phyloP scores from a whole-genome alignment of 2,113 vertebrate genomes.

The Sinosuthora webbiana region DNA sequence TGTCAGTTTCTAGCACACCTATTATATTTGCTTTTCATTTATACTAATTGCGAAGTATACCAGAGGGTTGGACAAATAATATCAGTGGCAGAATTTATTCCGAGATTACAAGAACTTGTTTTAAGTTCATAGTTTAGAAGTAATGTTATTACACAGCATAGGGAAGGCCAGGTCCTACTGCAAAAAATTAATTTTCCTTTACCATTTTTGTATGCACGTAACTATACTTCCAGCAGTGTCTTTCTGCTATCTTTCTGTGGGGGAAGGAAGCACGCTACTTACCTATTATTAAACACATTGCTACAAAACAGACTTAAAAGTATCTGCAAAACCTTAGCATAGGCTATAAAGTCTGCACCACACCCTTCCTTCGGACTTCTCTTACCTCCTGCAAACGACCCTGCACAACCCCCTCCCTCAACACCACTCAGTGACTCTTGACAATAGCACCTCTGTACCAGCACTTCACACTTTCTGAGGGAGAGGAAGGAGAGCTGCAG shows the following conservation, averaged over 20 bases:
- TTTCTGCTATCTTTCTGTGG: background rate
- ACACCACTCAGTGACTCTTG: rapidly evolving
- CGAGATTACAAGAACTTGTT: background rate
- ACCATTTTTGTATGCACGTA: rapidly evolving
- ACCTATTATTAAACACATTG: background rate
- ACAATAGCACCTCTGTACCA: background rate
- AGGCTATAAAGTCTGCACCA: background rate
- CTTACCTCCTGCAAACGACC: rapidly evolving
- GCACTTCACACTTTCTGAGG: rapidly evolving
- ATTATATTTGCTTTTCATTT: background rate
- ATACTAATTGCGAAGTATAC: background rate
- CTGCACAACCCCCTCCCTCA: background rate
- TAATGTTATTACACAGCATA: background rate
- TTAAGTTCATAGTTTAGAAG: background rate
- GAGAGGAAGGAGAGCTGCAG: background rate
- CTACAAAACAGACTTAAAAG: background rate
- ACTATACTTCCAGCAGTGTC: background rate
- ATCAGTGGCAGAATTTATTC: background rate
- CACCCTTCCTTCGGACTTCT: rapidly evolving
- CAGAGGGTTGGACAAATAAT: background rate
- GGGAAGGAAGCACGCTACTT: rapidly evolving
- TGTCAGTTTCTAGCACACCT: background rate
- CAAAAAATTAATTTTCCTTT: background rate
- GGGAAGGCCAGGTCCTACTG: background rate
- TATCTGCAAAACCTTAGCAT: background rate